Evolutionary conservation across 2,797 vertebrate species (phyloP).

Genomic region (Siniperca scherzeri): DNA sequence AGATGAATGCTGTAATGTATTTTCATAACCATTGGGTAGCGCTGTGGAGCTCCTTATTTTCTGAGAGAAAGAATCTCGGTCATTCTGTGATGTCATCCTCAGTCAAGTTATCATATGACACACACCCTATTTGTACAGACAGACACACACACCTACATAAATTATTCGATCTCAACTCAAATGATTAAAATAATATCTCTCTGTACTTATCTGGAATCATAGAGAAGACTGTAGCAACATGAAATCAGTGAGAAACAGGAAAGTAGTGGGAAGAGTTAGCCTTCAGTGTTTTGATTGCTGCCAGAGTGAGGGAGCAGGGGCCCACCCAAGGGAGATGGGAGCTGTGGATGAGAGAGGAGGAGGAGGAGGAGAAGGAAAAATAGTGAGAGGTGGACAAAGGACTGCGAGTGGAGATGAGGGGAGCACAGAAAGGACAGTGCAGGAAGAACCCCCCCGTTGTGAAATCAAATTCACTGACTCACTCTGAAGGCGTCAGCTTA

Average conservation of each 20-base stretch:
- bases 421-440: conserved; percentile 30
- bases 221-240: conserved; percentile 24
- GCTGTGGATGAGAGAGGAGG: conserved; percentile 41
- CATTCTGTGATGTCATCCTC: conserved; percentile 72
- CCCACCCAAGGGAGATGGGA: conserved; percentile 58
- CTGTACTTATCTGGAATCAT: conserved; percentile 41
- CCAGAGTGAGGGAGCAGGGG: conserved; percentile 63
- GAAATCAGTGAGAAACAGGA: conserved; percentile 52
- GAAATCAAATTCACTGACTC: conserved; percentile 70
- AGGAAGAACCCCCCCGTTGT: conserved; percentile 25
- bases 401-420: conserved; percentile 29
- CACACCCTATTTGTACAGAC: conserved; percentile 61
- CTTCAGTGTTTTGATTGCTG: conserved; percentile 73
- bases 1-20: conserved; percentile 31
- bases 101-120: conserved; percentile 72
- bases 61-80: conserved; percentile 7
- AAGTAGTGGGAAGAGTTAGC: conserved; percentile 55
- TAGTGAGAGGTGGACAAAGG: conserved; percentile 53
- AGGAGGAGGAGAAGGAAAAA: conserved; percentile 21
- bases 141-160: conserved; percentile 30
- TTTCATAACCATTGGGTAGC: conserved; percentile 26
- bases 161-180: conserved; percentile 45
- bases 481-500: conserved; percentile 52
- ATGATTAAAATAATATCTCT: conserved; percentile 59
- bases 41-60: conserved; percentile 56